These are phyloP conservation scores for Acholoe squamosa DNA, from an alignment of 2,888 invertebrate species.

Conservation along the genomic window DNA sequence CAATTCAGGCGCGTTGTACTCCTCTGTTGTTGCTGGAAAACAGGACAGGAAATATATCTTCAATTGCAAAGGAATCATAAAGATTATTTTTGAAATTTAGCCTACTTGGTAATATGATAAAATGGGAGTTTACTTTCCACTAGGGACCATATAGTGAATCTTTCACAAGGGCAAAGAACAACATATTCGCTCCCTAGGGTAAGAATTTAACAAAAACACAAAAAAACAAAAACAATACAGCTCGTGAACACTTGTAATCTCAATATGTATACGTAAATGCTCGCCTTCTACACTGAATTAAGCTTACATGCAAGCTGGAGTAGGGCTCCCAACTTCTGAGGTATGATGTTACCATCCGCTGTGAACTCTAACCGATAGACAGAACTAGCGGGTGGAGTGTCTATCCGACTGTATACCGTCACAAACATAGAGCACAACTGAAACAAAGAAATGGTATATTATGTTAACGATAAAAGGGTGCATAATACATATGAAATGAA, in stretches of 20 bases:
- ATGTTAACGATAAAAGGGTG: too few relatives aligned
- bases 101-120: too few relatives aligned
- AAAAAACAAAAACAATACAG: too few relatives aligned
- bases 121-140: too few relatives aligned
- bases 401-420: conserved; percentile 89
- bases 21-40: conserved; percentile 62
- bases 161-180: too few relatives aligned
- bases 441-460: conserved; percentile 63
- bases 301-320: conserved; percentile 86
- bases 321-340: conserved; percentile 88
- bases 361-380: conserved; percentile 86
- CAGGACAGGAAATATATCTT: background rate
- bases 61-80: background rate
- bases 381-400: conserved; percentile 90
- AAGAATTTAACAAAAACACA: too few relatives aligned
- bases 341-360: conserved; percentile 86
- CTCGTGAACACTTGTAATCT: too few relatives aligned
- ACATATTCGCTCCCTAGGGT: too few relatives aligned
- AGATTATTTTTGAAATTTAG: background rate
- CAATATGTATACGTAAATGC: too few relatives aligned
- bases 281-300: too few relatives aligned
- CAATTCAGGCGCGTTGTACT: conserved; percentile 88
- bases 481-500: too few relatives aligned
- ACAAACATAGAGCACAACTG: conserved; percentile 88
- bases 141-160: too few relatives aligned